Evolutionary conservation across 2,888 invertebrate genomes (phyloP).

Genomic region (Chalcosyrphus nemorum): DNA sequence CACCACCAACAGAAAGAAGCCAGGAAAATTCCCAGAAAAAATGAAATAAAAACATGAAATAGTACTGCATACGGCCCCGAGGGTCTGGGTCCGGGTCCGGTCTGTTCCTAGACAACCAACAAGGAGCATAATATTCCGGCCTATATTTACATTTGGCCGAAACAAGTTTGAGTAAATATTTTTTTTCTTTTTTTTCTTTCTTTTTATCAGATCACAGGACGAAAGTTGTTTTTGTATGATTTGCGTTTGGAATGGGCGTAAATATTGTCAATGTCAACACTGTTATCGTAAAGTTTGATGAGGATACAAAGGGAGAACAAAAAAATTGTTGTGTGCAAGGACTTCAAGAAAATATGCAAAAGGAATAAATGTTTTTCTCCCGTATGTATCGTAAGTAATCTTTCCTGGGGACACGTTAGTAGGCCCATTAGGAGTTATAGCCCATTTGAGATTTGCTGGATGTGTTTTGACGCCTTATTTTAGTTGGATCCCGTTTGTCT

Average conservation of each 20-base stretch:
- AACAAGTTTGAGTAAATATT: constrained; percentile 55
- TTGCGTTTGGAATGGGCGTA: neutral
- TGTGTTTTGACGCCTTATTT: neutral
- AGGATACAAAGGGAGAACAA: constrained; percentile 26
- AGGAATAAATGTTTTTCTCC: neutral
- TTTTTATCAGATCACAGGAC: constrained; percentile 31
- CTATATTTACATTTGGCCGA: constrained; percentile 20
- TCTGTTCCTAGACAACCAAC: neutral
- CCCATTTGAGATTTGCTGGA: constrained; percentile 17
- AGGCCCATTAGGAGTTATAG: constrained; percentile 30
- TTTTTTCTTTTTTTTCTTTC: too few species aligned
- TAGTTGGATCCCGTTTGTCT: neutral
- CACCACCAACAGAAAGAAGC: neutral
- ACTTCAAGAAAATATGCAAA: neutral
- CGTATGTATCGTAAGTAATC: neutral
- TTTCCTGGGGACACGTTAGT: constrained; percentile 2
- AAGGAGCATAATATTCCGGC: neutral
- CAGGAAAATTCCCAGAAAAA: neutral
- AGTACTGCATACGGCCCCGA: neutral
- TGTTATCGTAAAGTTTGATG: constrained; percentile 57
- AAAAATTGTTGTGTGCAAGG: constrained; percentile 21
- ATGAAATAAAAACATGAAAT: constrained; percentile 9
- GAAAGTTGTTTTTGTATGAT: constrained; percentile 48
- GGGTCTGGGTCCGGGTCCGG: neutral
- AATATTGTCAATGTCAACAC: constrained; percentile 35